Percentiles rank a stretch among this genome's conserved stretches.
These are phyloP conservation scores for Aptenodytes patagonicus DNA, from an alignment of 2,113 vertebrate genomes.

Conservation along the genomic window DNA sequence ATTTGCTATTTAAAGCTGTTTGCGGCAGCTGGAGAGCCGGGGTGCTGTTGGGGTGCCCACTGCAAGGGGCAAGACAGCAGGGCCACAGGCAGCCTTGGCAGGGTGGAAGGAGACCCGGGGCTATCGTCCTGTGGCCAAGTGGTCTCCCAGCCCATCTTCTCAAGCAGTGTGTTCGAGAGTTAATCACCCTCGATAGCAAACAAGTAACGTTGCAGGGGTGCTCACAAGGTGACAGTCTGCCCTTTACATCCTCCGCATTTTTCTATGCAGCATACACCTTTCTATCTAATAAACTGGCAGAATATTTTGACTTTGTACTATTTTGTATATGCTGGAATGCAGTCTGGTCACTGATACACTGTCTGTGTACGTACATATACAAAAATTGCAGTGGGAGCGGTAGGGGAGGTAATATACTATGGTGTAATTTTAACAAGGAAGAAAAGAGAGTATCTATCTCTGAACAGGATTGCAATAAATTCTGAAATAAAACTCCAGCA, in stretches of 20 bases:
- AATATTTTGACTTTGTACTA: rapidly evolving
- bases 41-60: neutral
- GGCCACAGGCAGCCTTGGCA: neutral
- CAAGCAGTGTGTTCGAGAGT: neutral
- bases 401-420: neutral
- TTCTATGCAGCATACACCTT: neutral
- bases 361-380: rapidly evolving
- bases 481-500: neutral
- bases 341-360: neutral
- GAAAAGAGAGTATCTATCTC: neutral
- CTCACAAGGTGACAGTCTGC: neutral
- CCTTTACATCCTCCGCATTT: neutral
- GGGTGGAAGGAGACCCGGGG: neutral
- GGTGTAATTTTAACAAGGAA: neutral
- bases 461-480: neutral
- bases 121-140: neutral
- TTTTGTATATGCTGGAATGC: neutral
- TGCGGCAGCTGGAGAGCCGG: neutral
- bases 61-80: neutral
- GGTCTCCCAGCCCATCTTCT: neutral
- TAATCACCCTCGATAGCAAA: neutral
- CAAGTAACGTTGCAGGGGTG: rapidly evolving
- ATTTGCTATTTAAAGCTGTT: neutral
- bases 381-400: neutral
- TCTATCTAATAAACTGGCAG: neutral